Base-by-base conservation (phyloP, 2,888 invertebrate genomes). In the Laothoe populi region DNA sequence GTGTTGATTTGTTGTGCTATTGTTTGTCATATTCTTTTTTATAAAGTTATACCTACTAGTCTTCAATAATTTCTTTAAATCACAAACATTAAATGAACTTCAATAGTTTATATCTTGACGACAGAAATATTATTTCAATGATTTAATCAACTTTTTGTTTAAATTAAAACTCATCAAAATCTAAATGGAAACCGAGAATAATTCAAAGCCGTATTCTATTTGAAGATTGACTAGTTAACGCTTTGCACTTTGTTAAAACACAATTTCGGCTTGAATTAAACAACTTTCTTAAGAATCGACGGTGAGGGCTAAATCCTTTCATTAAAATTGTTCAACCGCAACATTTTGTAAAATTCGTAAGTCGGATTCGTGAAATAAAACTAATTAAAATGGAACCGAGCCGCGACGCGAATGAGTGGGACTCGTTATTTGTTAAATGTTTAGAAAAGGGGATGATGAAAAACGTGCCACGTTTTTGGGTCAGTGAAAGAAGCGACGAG, bases 311-410 rank as follows among this genome's bases (percentile, higher is more conserved):
- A 78, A 81, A 83, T 82, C 81, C 79, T 87, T 87, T 87, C 85
- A 88, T 88, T 87, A 86, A 88, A 89, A 83, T 87, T 87, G 82
- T 88, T 88, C 84, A 78, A 79, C 87, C 85, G 76, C 86, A 83
- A 83, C 79, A 81, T 84, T 86, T 85, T 86, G 82, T 85, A 84
- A 86, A 85, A 84, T 85, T 79, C 72, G 78, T 78, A 80, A 86
- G 78, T 81, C 77, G 78, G 81, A 82, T 83, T 82, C 74, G 76
- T 70, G 81, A 85, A 88, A 88, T 88, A 84, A 87, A 86, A 85
- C 84, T 88, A 88, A 89, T 89, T 88, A 86, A 86, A 88, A 81
- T 75, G 73, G 73, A 75, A 68, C 68, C 70, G 63, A 67, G 69
- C 61, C 42, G 26, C 69, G 66, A 64, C 64, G 42, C 60, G 35